Evolutionary conservation across 2,888 invertebrate species (phyloP), one percentile per base, ranked within the genome.

Genomic region (Polia nebulosa): DNA sequence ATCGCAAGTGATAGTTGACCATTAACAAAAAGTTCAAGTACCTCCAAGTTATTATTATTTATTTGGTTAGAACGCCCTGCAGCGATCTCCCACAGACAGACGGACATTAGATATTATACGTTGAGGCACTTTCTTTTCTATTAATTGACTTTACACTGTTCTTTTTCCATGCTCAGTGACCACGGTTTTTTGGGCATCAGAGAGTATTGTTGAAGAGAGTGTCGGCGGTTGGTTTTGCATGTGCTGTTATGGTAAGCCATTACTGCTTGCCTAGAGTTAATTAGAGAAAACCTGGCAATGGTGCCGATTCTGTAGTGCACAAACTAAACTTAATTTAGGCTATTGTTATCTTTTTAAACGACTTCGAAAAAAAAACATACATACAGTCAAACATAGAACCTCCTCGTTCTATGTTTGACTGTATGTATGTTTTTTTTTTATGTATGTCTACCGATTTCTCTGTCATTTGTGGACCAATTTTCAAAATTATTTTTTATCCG

Each of bases 91-190:
- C 82, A 81, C 76, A 64, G 72, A 55, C 61, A 47, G 69, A 65
- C 65, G 55, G 57, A 68, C 72, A 59, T 73, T 76, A n/a, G n/a
- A n/a, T n/a, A 79, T 78, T 72, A 78, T 72, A 75, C 53, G 78
- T 74, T 75, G 65, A 66, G 66, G 74, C 69, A 87, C 88, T 88
- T 88, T 88, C 88, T 86, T 87, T 82, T 74, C 76, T 77, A 85
- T 85, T 87, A 84, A 86, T 85, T 83, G 80, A 75, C 76, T 78
- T 73, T 74, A 65, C 67, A 53, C 75, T 71, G 55, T 72, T 81
- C 82, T 87, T 85, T 83, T 81, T 80, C 83, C 80, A 82, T 80
- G 82, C 72, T 77, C 81, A 74, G 59, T 81, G 76, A 76, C 74
- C 80, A 71, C 64, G 62, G 67, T 57, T 55, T 56, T 68, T 73